Conservation (phyloP, 2,888 invertebrate species). For the Perdita meconis region DNA sequence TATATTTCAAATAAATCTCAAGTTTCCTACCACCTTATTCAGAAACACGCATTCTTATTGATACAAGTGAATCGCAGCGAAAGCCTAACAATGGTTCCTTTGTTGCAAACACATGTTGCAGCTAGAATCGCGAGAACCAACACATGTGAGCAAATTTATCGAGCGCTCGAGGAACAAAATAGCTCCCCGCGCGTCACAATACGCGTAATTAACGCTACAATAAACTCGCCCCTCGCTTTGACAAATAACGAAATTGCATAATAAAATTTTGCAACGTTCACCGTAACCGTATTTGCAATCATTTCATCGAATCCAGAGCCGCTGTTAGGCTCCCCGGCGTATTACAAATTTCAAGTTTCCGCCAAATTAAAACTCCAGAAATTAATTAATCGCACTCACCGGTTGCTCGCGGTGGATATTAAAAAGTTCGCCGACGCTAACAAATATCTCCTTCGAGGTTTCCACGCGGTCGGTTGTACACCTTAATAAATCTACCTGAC, state of each 20-base stretch:
- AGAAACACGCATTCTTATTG: not conserved
- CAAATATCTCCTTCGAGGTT: constrained; percentile 12
- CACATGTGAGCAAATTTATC: not conserved
- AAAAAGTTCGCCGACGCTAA: not conserved
- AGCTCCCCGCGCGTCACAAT: not conserved
- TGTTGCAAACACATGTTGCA: not conserved
- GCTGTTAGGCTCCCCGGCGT: not conserved
- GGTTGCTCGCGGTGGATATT: not conserved
- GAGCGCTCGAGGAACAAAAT: not conserved
- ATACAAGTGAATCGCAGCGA: not conserved
- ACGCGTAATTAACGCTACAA: not conserved
- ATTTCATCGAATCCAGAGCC: not conserved
- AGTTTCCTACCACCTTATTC: too few species aligned
- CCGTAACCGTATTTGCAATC: not conserved
- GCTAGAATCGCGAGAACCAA: not conserved
- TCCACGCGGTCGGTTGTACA: too few species aligned
- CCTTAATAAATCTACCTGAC: constrained; percentile 14
- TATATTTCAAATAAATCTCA: too few species aligned
- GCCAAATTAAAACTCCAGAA: constrained; percentile 1
- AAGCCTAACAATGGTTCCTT: not conserved
- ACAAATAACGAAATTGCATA: not conserved
- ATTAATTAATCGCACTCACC: constrained; percentile 32
- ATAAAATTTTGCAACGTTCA: not conserved
- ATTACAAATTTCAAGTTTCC: constrained; percentile 2
- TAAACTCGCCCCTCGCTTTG: not conserved